Evolutionary conservation across 2,888 invertebrate genomes (phyloP), one percentile per base, ranked within the genome.

Genomic region (Glaucopsyche alexis): DNA sequence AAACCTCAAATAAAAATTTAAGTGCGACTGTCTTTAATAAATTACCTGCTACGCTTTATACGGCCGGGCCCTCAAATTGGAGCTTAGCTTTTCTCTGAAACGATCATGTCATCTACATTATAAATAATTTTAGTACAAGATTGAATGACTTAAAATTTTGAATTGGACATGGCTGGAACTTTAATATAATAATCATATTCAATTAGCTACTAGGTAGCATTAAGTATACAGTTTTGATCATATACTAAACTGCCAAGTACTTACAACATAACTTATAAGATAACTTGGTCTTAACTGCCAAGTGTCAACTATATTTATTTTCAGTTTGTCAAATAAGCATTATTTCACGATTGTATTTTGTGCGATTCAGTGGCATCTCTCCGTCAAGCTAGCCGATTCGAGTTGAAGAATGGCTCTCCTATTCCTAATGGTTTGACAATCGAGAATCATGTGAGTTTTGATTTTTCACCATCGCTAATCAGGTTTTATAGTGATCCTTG

Each of bases 11-110:
- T 45, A 47, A 69, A 29, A 49, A 19, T 49, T 49, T 47, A 69
- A 47, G 60, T 60, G 60, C 60, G 60, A 60, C 60, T 69, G 69
- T 69, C 69, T 47, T 69, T 69, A 49, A 60, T 60, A 60, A 29
- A 60, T 60, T 29, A 19, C 60, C 60, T 29, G 60, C 29, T 19
- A 60, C 55, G 19, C 11, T 19, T 60, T 29, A 13, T 29, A 2
- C 7, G 29, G 16, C 19, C 9, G 2, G 29, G 16, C 19, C 9
- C 29, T 29, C 29, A 29, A 29, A 29, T 38, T 6, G 29, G 60
- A 29, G 13, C 14, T 60, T 38, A 60, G 60, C 29, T 60, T 29
- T 60, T 60, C 60, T 60, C 60, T 60, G 60, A 60, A 60, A 38
- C 29, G 60, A 29, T 11, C 19, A 4, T 19, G 55, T 55, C 55